A percentile compares a stretch with the other conserved stretches of the same genome.
phyloP scores from a whole-genome alignment of 2,113 vertebrate species.

The Notarius quadriscutis region DNA sequence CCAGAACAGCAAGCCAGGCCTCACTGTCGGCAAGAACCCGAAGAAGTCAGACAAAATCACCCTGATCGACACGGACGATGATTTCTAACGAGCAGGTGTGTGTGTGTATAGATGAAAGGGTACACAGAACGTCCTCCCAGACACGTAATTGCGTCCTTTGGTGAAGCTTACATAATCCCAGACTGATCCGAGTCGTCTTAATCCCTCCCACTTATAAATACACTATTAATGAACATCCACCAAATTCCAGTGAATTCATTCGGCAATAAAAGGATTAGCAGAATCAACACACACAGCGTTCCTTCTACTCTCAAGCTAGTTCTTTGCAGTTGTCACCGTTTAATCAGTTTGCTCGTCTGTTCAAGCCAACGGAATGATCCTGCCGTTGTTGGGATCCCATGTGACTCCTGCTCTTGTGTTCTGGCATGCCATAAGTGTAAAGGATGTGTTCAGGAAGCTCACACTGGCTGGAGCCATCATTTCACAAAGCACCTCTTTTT shows the following conservation, averaged over 20 bases:
- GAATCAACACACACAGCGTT: background rate
- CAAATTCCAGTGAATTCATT: slow-evolving; percentile 13
- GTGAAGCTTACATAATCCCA: slow-evolving; percentile 30
- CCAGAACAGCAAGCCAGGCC: slow-evolving; percentile 66
- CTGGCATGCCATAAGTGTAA: slow-evolving; percentile 53
- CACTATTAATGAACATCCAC: background rate
- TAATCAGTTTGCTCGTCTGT: slow-evolving; percentile 38
- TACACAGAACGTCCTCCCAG: background rate
- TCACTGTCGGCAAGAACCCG: slow-evolving; percentile 58
- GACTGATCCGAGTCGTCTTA: background rate
- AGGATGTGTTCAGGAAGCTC: slow-evolving; percentile 35
- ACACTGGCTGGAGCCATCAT: slow-evolving; percentile 50
- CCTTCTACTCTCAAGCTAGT: background rate
- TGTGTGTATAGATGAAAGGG: background rate
- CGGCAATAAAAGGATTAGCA: slow-evolving; percentile 21
- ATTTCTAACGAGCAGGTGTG: slow-evolving; percentile 72
- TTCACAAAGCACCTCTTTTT: slow-evolving; percentile 59
- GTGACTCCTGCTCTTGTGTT: slow-evolving; percentile 52
- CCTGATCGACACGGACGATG: slow-evolving; percentile 87
- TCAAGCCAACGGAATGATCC: slow-evolving; percentile 42
- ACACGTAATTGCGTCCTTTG: too few relatives aligned
- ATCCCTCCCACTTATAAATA: slow-evolving; percentile 2
- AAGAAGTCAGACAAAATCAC: slow-evolving; percentile 87
- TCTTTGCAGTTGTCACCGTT: background rate
- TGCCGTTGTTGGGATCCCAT: slow-evolving; percentile 46